Conservation (phyloP, 1,140 invertebrate genomes). For the Plutomurus gul region DNA sequence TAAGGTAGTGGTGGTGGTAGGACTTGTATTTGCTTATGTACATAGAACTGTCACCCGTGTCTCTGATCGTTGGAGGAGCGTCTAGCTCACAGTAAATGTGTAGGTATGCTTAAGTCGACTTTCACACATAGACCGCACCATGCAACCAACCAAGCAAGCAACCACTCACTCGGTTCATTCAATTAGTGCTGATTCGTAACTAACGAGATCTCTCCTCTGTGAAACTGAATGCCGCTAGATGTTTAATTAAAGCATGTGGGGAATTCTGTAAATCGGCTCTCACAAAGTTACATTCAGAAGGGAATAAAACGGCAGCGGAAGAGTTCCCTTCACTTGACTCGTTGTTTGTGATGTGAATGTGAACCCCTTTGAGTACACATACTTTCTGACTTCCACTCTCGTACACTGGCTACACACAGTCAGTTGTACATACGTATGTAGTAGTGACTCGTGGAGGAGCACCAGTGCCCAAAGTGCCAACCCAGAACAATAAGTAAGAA, state of each 20-base stretch:
- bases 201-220: conserved; percentile 31
- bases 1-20: no score
- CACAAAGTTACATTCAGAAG: conserved; percentile 24
- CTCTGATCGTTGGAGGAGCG: background rate
- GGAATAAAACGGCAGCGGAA: conserved; percentile 4
- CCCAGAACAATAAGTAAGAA: no score
- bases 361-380: conserved; percentile 8
- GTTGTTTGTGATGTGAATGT: conserved; percentile 16
- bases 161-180: conserved; percentile 29
- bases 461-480: no score
- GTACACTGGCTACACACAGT: no score
- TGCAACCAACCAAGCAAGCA: conserved; percentile 25
- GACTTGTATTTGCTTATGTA: no score
- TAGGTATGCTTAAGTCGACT: background rate
- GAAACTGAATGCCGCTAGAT: conserved; percentile 27
- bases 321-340: conserved; percentile 15
- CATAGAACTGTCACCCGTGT: no score
- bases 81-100: no score
- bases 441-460: no score
- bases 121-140: conserved; percentile 26
- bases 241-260: conserved; percentile 33
- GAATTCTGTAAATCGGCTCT: conserved; percentile 30
- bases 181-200: conserved; percentile 35
- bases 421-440: no score
- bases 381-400: no score